These are phyloP conservation scores for Poeciliopsis gracilis DNA, from an alignment of 2,797 vertebrate genomes.

Conservation along the genomic window DNA sequence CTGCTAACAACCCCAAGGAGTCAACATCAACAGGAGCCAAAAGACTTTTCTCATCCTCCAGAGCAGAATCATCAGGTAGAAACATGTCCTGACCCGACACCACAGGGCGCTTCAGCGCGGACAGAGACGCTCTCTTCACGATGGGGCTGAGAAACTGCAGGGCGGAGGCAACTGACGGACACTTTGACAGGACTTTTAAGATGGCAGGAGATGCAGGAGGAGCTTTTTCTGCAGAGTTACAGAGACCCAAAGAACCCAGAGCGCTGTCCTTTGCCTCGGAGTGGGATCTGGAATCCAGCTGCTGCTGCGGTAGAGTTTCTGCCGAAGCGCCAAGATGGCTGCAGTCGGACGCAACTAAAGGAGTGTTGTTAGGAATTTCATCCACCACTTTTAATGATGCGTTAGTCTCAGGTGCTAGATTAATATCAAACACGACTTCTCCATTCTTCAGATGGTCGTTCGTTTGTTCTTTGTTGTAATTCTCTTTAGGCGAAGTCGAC, in stretches of 20 bases:
- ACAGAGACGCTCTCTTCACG: constrained; percentile 37
- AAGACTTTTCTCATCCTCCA: constrained; percentile 45
- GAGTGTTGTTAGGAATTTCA: constrained; percentile 12
- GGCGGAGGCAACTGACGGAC: constrained; percentile 42
- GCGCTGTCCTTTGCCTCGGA: constrained; percentile 55
- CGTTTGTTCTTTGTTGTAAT: constrained; percentile 24
- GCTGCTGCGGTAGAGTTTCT: constrained; percentile 12
- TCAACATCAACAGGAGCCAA: constrained; percentile 17
- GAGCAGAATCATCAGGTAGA: constrained; percentile 36
- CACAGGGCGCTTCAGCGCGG: constrained; percentile 15
- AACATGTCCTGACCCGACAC: constrained; percentile 12
- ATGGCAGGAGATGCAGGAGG: constrained; percentile 39
- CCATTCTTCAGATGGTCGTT: constrained; percentile 13
- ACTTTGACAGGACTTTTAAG: constrained; percentile 55
- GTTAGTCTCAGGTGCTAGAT: constrained; percentile 1
- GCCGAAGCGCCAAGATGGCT: background rate
- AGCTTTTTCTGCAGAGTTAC: constrained; percentile 27
- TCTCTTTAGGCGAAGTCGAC: background rate
- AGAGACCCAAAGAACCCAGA: constrained; percentile 42
- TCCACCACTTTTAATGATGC: background rate
- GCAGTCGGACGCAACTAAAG: constrained; percentile 5
- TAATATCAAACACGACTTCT: background rate
- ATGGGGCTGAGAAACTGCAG: constrained; percentile 58
- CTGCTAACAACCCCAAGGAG: constrained; percentile 48
- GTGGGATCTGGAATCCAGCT: background rate